Percentiles rank a stretch among this genome's conserved stretches.
Conservation (phyloP, 2,797 vertebrate genomes). For the Artibeus jamaicensis region DNA sequence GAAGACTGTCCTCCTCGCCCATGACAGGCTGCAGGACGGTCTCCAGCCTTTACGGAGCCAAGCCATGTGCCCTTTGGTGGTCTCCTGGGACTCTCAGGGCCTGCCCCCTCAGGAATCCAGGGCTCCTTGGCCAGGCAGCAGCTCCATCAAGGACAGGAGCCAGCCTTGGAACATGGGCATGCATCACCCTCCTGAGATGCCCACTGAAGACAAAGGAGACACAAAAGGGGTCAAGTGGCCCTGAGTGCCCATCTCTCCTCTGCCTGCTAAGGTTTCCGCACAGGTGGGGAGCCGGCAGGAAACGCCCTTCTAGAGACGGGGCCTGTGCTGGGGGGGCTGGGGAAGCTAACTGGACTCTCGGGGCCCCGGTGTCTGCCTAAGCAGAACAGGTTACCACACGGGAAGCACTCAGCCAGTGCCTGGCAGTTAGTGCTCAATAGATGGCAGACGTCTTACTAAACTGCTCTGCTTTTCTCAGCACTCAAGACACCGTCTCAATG, state of each 20-base stretch:
- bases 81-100: background rate
- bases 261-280: background rate
- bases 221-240: background rate
- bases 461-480: background rate
- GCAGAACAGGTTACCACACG: background rate
- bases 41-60: background rate
- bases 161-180: background rate
- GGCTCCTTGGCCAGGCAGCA: background rate
- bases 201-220: background rate
- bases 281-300: background rate
- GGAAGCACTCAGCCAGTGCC: background rate
- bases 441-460: background rate
- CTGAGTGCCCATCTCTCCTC: background rate
- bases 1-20: background rate
- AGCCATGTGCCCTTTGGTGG: background rate
- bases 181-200: background rate
- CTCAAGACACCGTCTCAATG: background rate
- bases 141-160: background rate
- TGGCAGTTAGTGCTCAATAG: background rate
- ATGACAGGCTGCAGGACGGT: background rate
- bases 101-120: background rate
- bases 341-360: background rate
- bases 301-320: background rate
- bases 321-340: background rate
- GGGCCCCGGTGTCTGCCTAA: background rate